These are phyloP conservation scores for Thecocarcelia acutangulata DNA, from an alignment of 2,888 invertebrate genomes.

Conservation along the genomic window DNA sequence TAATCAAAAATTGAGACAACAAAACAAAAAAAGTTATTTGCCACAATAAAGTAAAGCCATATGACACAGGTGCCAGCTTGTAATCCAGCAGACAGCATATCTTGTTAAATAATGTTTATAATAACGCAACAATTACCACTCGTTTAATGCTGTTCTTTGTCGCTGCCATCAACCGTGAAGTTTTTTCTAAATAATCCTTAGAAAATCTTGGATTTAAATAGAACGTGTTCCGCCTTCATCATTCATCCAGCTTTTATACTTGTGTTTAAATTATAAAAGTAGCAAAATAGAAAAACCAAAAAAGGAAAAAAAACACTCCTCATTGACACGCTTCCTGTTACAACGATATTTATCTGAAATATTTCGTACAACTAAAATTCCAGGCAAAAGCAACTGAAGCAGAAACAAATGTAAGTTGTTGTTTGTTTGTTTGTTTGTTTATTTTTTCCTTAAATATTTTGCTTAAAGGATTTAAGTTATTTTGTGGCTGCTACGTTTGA, in stretches of 20 bases:
- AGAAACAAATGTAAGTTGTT: constrained; percentile 54
- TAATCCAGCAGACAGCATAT: background rate
- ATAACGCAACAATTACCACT: constrained; percentile 34
- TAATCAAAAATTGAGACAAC: background rate
- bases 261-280: constrained; percentile 39
- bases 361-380: background rate
- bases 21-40: background rate
- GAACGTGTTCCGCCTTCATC: background rate
- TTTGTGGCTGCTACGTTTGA: background rate
- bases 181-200: constrained; percentile 45
- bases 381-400: background rate
- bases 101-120: constrained; percentile 31
- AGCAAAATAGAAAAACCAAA: too few relatives aligned
- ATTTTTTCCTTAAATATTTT: constrained; percentile 24
- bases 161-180: constrained; percentile 14
- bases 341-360: constrained; percentile 3
- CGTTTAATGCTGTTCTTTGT: constrained; percentile 27
- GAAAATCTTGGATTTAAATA: constrained; percentile 49
- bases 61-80: background rate
- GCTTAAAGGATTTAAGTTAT: background rate
- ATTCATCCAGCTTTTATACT: background rate
- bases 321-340: constrained; percentile 33
- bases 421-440: constrained; percentile 9
- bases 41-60: background rate
- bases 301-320: background rate